These are phyloP conservation scores for Procambarus clarkii DNA, from an alignment of 1,140 invertebrate species.

Conservation along the genomic window DNA sequence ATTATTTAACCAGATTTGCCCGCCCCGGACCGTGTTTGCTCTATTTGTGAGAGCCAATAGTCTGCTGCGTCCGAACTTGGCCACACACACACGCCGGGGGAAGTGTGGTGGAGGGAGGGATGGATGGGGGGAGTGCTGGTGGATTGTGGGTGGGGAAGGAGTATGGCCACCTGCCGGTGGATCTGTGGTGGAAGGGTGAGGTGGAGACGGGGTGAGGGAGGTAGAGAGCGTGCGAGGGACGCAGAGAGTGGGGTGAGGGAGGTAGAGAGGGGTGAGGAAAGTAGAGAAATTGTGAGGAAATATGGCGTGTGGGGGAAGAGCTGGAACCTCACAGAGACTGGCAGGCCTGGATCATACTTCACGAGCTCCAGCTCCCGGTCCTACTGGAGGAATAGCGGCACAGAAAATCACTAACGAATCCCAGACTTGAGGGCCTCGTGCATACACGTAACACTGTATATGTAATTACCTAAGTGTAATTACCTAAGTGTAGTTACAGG, in stretches of 20 bases:
- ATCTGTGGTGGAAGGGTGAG: neutral
- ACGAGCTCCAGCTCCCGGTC: too few relatives aligned
- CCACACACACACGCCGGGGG: neutral
- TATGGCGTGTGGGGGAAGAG: too few relatives aligned
- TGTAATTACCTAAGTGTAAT: too few relatives aligned
- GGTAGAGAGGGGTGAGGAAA: neutral
- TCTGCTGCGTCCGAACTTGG: conserved; percentile 46
- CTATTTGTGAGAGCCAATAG: conserved; percentile 67
- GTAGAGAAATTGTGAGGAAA: neutral
- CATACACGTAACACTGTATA: too few relatives aligned
- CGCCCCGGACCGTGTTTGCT: conserved; percentile 62
- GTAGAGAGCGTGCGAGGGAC: neutral
- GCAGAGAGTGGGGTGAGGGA: neutral
- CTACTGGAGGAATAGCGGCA: too few relatives aligned
- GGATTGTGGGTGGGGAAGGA: neutral
- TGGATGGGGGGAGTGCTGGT: neutral
- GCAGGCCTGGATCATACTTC: too few relatives aligned
- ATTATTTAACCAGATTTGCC: conserved; percentile 64
- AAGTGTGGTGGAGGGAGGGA: neutral
- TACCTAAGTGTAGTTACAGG: too few relatives aligned
- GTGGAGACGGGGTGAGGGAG: neutral
- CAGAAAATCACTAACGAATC: too few relatives aligned
- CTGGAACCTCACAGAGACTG: too few relatives aligned
- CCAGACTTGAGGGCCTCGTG: too few relatives aligned
- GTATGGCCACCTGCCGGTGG: neutral